These are phyloP conservation scores for Mimas tiliae DNA, from an alignment of 2,888 invertebrate species.

Conservation along the genomic window DNA sequence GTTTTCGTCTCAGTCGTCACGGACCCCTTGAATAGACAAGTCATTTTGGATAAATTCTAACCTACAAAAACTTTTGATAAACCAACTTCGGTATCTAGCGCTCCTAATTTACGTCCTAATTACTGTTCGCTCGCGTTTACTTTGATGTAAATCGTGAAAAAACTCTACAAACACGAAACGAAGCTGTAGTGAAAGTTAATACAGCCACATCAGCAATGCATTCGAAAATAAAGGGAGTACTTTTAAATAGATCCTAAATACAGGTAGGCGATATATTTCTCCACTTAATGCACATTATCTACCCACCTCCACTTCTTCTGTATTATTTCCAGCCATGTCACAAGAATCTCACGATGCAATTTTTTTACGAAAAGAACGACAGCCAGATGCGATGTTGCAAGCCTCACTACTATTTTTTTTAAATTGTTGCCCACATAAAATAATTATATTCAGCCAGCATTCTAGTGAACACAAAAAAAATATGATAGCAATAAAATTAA, in stretches of 20 bases:
- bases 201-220: constrained; percentile 79
- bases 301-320: constrained; percentile 86
- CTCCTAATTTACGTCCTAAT: background rate
- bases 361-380: constrained; percentile 71
- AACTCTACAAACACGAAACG: constrained; percentile 62
- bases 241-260: constrained; percentile 36
- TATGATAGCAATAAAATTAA: too few relatives aligned
- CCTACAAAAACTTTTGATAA: constrained; percentile 50
- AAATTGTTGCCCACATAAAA: constrained; percentile 23
- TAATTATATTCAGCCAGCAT: constrained; percentile 47
- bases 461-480: constrained; percentile 39
- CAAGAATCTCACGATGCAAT: constrained; percentile 72
- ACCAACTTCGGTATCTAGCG: background rate
- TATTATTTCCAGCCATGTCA: constrained; percentile 86
- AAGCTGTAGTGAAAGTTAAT: constrained; percentile 77
- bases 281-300: constrained; percentile 43
- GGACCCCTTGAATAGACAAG: constrained; percentile 78
- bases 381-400: constrained; percentile 59
- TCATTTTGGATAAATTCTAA: constrained; percentile 68
- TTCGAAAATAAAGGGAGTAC: constrained; percentile 51
- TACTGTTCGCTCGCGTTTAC: background rate
- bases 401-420: constrained; percentile 32
- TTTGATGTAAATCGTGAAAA: constrained; percentile 31
- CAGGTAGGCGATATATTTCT: constrained; percentile 47
- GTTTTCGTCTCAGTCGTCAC: constrained; percentile 75